Conservation (phyloP, 1,140 invertebrate species). For the Spodoptera frugiperda region DNA sequence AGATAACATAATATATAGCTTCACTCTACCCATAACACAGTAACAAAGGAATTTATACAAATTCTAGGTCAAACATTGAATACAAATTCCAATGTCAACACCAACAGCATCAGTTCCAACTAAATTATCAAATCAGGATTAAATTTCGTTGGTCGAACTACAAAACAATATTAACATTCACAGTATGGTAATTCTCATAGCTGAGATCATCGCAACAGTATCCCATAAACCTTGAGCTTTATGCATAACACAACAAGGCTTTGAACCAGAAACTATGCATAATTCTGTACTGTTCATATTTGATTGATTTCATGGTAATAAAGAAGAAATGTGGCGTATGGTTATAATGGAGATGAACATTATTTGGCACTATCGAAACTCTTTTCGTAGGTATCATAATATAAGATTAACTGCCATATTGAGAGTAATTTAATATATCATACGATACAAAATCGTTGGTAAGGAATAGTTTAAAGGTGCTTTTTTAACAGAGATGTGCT, state of each 20-base stretch:
- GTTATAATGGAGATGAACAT: too few relatives aligned
- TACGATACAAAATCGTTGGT: too few relatives aligned
- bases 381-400: too few relatives aligned
- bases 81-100: conserved; percentile 7
- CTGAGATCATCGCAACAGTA: conserved; percentile 18
- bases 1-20: neutral
- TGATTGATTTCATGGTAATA: neutral
- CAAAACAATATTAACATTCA: conserved; percentile 25
- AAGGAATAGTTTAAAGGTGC: too few relatives aligned
- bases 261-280: conserved; percentile 43
- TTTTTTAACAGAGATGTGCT: too few relatives aligned
- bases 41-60: neutral
- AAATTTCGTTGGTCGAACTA: neutral
- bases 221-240: conserved; percentile 39
- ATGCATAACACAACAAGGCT: conserved; percentile 39
- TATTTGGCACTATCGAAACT: too few relatives aligned
- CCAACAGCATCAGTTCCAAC: neutral
- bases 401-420: too few relatives aligned
- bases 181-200: conserved; percentile 13
- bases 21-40: neutral
- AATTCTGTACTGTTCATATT: conserved; percentile 41
- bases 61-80: neutral
- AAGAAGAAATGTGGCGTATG: neutral
- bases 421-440: too few relatives aligned
- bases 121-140: conserved; percentile 20